Base-by-base conservation (phyloP, 1,140 invertebrate species). In the Drosophila kohkoa region DNA sequence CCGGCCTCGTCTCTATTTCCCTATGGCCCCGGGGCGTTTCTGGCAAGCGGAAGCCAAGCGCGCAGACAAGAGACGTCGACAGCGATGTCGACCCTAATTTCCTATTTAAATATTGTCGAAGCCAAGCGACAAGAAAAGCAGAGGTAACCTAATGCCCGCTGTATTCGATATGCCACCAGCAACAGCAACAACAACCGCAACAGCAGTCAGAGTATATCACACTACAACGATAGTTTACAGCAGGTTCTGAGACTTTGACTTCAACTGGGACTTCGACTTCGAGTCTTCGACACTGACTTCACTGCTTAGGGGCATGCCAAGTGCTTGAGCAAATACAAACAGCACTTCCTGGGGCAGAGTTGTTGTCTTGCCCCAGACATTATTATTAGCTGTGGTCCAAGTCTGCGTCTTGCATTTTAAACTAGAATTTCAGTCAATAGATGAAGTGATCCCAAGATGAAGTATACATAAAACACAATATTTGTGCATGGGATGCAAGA, bases 101-200 rank as follows among this genome's bases (percentile, higher is more conserved):
- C 76, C 75, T 75, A 70, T 81, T 78, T 81, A 78, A 81, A 81
- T 75, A 79, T 81, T 75, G 62, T 78, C 49, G 59, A 57, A 65
- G 77, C 43, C 49, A 60, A 59, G 60, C 77, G 49, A 48, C 48
- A 43, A 73, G 59, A 54, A 79, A 69, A 65, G 59, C 64, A 74
- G 32, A 59, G 54, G 70, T 80, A 80, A 80, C 71, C 69, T 69
- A 79, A 79, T 77, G 70, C 77, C 67, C 28, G 35, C 5, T 8
- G 45, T 55, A 75, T 54, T 52, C 20, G 2, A 65, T 79, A 66
- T 57, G 48, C 28, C 72, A 74, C 49, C 57, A 71, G 13, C 43
- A 16, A 32, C 49, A 63, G 11, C 13, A 32, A 55, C 55, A 43
- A 51, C 35, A 48, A 20, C 30, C 10, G 4, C 49, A 35, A 25